These are phyloP conservation scores for Sciurus carolinensis DNA, from an alignment of 2,797 vertebrate species.

Conservation along the genomic window DNA sequence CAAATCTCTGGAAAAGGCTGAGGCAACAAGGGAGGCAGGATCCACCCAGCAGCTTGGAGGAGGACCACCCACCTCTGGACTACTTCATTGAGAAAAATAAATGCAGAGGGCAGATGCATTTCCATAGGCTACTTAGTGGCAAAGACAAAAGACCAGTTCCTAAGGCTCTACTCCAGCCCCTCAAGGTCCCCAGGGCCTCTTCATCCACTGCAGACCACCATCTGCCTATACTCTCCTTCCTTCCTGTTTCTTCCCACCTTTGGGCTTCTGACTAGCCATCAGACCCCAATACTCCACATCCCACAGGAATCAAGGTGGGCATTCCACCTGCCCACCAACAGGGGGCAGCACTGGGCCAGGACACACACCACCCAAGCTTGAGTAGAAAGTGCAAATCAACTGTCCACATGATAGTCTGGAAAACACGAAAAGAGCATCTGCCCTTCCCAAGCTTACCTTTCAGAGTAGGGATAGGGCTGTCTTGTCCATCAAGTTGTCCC, in stretches of 20 bases:
- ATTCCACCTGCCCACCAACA: rapidly evolving
- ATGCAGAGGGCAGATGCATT: background rate
- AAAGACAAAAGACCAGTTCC: background rate
- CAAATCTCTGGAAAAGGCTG: background rate
- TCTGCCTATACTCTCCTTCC: too few relatives aligned
- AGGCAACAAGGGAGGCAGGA: background rate
- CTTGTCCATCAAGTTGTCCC: constrained; percentile 89
- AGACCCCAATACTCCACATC: background rate
- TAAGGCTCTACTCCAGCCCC: background rate
- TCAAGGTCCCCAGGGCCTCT: rapidly evolving
- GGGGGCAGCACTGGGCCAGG: background rate
- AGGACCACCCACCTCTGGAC: background rate
- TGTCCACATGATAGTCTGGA: rapidly evolving
- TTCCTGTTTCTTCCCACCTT: background rate
- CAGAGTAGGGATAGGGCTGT: constrained; percentile 90
- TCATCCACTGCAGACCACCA: background rate
- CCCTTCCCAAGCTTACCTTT: constrained; percentile 88
- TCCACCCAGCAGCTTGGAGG: background rate
- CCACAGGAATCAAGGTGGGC: background rate
- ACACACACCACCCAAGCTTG: background rate
- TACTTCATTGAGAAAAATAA: background rate
- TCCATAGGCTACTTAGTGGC: background rate
- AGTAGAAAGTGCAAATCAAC: background rate
- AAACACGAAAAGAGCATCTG: too few relatives aligned
- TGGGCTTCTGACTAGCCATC: background rate